Percentiles rank a stretch among this genome's conserved stretches.
Evolutionary conservation across 2,113 vertebrate species (phyloP).

Genomic region (Rhegmatorhina hoffmannsi): DNA sequence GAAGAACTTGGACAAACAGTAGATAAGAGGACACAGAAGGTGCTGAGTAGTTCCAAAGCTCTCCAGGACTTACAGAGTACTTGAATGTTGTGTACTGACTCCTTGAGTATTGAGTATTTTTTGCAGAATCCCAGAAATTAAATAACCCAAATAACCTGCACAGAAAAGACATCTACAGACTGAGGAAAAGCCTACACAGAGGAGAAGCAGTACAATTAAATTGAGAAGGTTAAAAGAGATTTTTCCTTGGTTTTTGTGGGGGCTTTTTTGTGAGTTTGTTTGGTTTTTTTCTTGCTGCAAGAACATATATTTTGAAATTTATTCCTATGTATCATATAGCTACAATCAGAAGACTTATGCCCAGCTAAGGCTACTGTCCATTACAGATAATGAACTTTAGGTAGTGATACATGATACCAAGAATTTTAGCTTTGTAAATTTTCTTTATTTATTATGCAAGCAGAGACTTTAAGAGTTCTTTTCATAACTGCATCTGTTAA

Average conservation of each 20-base stretch:
- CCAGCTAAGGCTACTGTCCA: neutral
- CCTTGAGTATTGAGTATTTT: neutral
- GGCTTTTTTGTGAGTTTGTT: too few species aligned
- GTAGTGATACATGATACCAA: neutral
- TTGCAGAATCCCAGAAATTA: neutral
- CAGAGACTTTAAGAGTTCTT: neutral
- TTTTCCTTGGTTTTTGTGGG: neutral
- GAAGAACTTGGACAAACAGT: neutral
- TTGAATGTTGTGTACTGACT: neutral
- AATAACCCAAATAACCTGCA: neutral
- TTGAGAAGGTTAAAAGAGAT: neutral
- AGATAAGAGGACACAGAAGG: neutral
- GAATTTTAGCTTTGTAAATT: neutral
- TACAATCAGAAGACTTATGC: neutral
- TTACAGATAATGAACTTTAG: neutral
- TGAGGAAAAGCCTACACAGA: neutral
- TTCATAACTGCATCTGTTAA: neutral
- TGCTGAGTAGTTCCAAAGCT: neutral
- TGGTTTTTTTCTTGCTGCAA: neutral
- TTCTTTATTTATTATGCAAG: neutral
- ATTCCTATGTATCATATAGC: neutral
- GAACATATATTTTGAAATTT: neutral
- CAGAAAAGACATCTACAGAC: neutral
- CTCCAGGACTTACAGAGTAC: neutral
- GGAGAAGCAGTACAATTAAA: neutral